Evolutionary conservation across 2,888 invertebrate genomes (phyloP).

Genomic region (Phengaris alcon): DNA sequence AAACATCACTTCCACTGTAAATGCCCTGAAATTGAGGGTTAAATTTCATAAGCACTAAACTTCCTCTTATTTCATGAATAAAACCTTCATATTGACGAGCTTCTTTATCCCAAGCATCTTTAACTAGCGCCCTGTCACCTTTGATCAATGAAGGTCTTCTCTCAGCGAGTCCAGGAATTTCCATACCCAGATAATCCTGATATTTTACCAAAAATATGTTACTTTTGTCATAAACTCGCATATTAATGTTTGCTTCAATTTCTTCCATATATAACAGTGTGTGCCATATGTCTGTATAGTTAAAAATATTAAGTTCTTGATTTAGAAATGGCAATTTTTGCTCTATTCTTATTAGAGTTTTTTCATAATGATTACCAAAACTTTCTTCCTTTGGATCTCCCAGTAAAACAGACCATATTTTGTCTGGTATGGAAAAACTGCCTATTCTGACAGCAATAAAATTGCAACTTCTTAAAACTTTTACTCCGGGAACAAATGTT

Average conservation of each 20-base stretch:
- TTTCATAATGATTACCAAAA: conserved; percentile 52
- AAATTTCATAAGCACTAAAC: conserved; percentile 88
- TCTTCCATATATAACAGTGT: conserved; percentile 89
- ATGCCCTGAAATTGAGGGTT: conserved; percentile 84
- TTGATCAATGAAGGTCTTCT: conserved; percentile 90
- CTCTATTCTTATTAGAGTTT: conserved; percentile 62
- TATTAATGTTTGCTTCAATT: conserved; percentile 82
- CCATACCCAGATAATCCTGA: conserved; percentile 85
- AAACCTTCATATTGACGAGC: conserved; percentile 83
- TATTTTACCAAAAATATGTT: conserved; percentile 81
- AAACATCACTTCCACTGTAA: conserved; percentile 88
- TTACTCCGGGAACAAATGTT: conserved; percentile 76
- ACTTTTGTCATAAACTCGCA: conserved; percentile 84
- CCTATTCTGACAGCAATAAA: conserved; percentile 81
- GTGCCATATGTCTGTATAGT: conserved; percentile 86
- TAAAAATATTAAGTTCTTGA: conserved; percentile 70
- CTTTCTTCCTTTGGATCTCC: conserved; percentile 58
- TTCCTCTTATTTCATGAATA: conserved; percentile 84
- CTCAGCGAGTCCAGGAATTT: conserved; percentile 91
- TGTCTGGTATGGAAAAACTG: conserved; percentile 67
- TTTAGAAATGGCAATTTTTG: conserved; percentile 74
- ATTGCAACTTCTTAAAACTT: conserved; percentile 68
- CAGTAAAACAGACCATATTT: conserved; percentile 66
- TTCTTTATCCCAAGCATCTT: conserved; percentile 64
- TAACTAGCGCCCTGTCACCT: conserved; percentile 84